Evolutionary conservation across 2,888 invertebrate genomes (phyloP), one percentile per base, ranked within the genome.

Genomic region (Idaea dimidiata): DNA sequence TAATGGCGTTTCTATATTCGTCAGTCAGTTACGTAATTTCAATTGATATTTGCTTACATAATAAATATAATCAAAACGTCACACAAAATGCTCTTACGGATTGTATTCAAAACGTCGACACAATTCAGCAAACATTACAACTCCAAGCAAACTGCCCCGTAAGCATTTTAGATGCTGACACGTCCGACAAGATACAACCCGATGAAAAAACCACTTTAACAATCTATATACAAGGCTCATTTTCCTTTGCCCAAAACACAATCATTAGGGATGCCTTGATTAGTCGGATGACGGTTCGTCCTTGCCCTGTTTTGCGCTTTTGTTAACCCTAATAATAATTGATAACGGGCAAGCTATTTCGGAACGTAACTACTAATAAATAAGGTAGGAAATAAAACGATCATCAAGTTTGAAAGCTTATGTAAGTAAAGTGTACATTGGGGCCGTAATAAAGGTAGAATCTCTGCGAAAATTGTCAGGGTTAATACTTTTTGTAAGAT

Each of bases 231-330:
- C 62, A 67, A 61, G 54, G 66, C 43, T 64, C 56, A 67, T 62
- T 70, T 61, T 70, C 59, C 55, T 17, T 24, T 57, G 33, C 31
- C 54, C 1, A 8, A 59, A 58, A 60, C 57, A 57, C 60, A 64
- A 62, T 80, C 78, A 80, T 82, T 81, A 82, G 74, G 72, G 72
- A 73, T 73, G 75, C 79, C 77, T 80, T 80, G 82, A 82, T 83
- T 81, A 80, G 77, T 76, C 80, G 73, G 78, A 59, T 75, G 77
- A 78, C 77, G 78, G 71, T 72, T 73, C 76, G 75, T 75, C 79
- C 77, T 76, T 76, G 75, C 75, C 64, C 76, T 72, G 79, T 80
- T 80, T 79, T 77, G 78, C 73, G 76, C 76, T 77, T 80, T 82
- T 77, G 79, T 77, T 73, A 78, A 77, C 77, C 74, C 66, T 68